Evolutionary conservation across 1,140 invertebrate species (phyloP), one percentile per base, ranked within the genome.

Genomic region (Trichonephila inaurata): DNA sequence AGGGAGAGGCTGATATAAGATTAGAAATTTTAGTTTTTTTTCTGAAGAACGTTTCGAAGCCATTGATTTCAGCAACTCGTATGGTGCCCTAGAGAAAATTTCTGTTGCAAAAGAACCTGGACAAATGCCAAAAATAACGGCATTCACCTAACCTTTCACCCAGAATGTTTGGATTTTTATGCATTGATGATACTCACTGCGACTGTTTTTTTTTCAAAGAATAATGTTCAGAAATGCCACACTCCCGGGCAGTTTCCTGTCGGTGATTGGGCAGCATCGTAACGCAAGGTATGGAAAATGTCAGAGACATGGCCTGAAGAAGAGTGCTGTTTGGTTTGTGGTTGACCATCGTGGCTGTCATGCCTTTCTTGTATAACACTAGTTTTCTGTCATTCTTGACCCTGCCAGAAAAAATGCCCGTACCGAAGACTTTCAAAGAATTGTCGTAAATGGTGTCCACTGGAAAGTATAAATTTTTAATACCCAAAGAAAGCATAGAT

Each of bases 101-200:
- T 40, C 3, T 40, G 4, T 2, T 0, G 33, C 33, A 40, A 40
- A 40, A 40, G 33, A 40, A 4, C 33, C 33, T 3, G 33, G 33
- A 40, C 33, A 40, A 40, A 40, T 40, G 33, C 33, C 33, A 2
- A 40, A 40, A 3, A 40, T 82, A 2, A 28, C 58, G 5, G 64
- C 77, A 7, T 91, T 24, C n/a, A 82, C 28, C 19, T 91, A 82
- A 62, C 89, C 89, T n/a, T 91, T 91, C 44, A 16, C 19, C 16
- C 8, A 40, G n/a, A 40, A 19, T 28, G 51, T 82, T 21, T 91
- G 89, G 89, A 81, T 91, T 40, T 60, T 58, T 85, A 24, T 16
- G 12, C 16, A 24, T 14, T 58, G 16, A 8, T 85, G 12, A 60
- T 60, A 6, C 24, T 85, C 21, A 16, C 12, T 12, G n/a, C 28